phyloP scores from a whole-genome alignment of 2,888 invertebrate species.

The Keiferia lycopersicella region DNA sequence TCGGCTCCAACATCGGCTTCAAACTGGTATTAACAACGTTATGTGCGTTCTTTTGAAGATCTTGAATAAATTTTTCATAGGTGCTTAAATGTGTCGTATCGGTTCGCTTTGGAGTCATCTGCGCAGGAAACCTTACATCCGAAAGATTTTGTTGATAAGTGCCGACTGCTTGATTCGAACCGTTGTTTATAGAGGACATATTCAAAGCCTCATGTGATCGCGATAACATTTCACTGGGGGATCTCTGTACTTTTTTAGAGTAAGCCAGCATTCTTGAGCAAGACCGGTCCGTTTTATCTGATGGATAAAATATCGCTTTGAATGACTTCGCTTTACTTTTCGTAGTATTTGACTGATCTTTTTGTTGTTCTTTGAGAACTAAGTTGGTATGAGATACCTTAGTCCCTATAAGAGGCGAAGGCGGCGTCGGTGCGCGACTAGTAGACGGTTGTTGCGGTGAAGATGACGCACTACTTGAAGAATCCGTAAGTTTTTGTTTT shows the following conservation, averaged over 20 bases:
- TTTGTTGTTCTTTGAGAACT: slow-evolving; percentile 50
- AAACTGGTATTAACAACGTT: too few relatives aligned
- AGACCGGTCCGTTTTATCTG: not conserved
- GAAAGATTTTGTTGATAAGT: not conserved
- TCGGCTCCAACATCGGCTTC: slow-evolving; percentile 13
- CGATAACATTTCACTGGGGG: not conserved
- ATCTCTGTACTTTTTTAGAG: not conserved
- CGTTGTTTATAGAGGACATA: not conserved
- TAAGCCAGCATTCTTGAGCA: slow-evolving; percentile 18
- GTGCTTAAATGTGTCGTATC: slow-evolving; percentile 37
- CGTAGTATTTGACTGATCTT: slow-evolving; percentile 40
- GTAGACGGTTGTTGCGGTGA: not conserved
- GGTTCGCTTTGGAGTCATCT: not conserved
- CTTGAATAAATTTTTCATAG: slow-evolving; percentile 56
- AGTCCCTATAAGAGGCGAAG: not conserved
- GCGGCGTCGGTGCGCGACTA: not conserved
- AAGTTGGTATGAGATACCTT: slow-evolving; percentile 32
- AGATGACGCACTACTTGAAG: not conserved
- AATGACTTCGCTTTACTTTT: slow-evolving; percentile 36
- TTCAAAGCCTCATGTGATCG: not conserved
- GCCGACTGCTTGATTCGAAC: not conserved
- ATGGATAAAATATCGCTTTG: slow-evolving; percentile 2
- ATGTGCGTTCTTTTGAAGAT: slow-evolving; percentile 49
- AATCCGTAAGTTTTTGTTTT: slow-evolving; percentile 40
- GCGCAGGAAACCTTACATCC: not conserved